Evolutionary conservation across 2,888 invertebrate genomes (phyloP), one percentile per base, ranked within the genome.

Genomic region (Clepsis dumicolana): DNA sequence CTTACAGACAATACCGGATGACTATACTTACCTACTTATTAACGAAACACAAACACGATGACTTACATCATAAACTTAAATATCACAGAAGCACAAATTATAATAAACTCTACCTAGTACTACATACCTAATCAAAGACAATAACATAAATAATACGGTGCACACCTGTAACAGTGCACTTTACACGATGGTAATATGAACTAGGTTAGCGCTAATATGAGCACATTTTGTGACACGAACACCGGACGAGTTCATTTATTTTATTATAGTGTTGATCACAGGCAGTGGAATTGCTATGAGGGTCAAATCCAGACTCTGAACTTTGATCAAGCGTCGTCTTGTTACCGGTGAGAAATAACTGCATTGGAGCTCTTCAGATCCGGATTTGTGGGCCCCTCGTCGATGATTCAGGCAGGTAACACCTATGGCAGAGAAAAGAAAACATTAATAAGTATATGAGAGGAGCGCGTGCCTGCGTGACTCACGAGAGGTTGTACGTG

Each of bases 221-320:
- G 62, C 62, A 67, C 56, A 38, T 63, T n/a, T 67, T 67, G 67
- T 67, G 67, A 67, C 67, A 63, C 67, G 62, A 67, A 67, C 87
- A 88, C 90, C 90, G 91, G 91, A 92, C 83, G 87, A 86, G 77
- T 81, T 83, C 82, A 89, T 90, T 91, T 88, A 88, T 83, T 87
- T 87, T 86, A 89, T 89, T 81, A 77, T 74, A 72, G 83, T 77
- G 89, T 86, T 82, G 86, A 89, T 91, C 89, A 89, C 90, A 88
- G 89, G 89, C 90, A 67, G 67, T 67, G 87, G 87, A 88, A 84
- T 76, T 86, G 90, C 89, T 89, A 89, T 88, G 88, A 84, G 80
- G 76, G 74, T 73, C 80, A 79, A 78, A 78, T 74, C 76, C 78
- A 77, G 80, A 80, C 77, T 78, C 74, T 77, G 77, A 78, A 62